Evolutionary conservation across 1,140 invertebrate species (phyloP).

Genomic region (Ephestia elutella): DNA sequence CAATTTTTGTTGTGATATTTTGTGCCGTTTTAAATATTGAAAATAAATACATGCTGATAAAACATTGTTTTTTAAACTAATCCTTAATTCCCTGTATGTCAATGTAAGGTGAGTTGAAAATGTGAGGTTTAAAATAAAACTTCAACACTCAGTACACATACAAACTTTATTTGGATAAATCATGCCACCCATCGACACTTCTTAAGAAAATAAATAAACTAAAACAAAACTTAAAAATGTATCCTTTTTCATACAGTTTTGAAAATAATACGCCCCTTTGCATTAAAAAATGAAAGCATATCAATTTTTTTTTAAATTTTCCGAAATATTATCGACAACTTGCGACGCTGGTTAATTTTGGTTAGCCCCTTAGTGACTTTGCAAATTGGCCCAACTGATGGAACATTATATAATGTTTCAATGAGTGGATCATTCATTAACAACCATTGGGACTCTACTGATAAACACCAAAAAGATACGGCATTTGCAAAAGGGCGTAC

Average conservation of each 20-base stretch:
- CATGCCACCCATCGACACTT: slow-evolving; percentile 23
- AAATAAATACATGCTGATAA: neutral
- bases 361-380: too few species aligned
- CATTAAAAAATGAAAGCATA: neutral
- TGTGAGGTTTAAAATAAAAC: too few species aligned
- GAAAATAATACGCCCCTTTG: slow-evolving; percentile 25
- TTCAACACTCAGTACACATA: slow-evolving; percentile 25
- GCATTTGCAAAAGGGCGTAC: neutral
- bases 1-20: slow-evolving; percentile 13
- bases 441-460: too few species aligned
- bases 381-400: too few species aligned
- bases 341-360: too few species aligned
- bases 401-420: too few species aligned
- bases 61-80: neutral
- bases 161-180: slow-evolving; percentile 54
- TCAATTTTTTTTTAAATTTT: too few species aligned
- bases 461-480: too few species aligned
- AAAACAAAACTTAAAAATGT: slow-evolving; percentile 30
- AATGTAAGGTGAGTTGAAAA: too few species aligned
- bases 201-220: slow-evolving; percentile 31
- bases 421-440: too few species aligned
- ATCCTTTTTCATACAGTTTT: neutral
- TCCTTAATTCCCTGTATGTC: too few species aligned
- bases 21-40: slow-evolving; percentile 5
- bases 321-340: too few species aligned